Evolutionary conservation across 2,113 vertebrate genomes (phyloP).

Genomic region (Empidonax alnorum): DNA sequence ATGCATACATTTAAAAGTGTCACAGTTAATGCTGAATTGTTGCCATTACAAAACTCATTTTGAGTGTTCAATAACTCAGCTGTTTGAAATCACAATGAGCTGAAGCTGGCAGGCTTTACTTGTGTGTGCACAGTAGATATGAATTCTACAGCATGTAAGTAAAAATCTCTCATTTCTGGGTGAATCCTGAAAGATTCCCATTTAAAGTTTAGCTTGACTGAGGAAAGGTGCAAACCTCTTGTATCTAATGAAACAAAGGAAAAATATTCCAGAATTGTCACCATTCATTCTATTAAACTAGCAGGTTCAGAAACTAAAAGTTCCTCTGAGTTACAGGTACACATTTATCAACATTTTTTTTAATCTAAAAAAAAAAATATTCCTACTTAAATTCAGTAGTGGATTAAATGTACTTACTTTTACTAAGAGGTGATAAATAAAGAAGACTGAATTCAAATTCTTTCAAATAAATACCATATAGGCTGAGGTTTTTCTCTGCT

Average conservation of each 20-base stretch:
- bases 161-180: neutral
- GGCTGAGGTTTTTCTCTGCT: neutral
- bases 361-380: neutral
- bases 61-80: conserved; percentile 28
- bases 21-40: conserved; percentile 2
- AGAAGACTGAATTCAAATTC: neutral
- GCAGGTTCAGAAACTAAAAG: neutral
- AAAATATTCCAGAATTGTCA: neutral
- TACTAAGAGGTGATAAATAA: neutral
- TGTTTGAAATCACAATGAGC: conserved; percentile 40
- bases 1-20: neutral
- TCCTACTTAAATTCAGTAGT: neutral
- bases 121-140: neutral
- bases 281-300: neutral
- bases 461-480: neutral
- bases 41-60: conserved; percentile 34
- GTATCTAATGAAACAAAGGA: neutral
- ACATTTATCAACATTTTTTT: neutral
- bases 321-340: neutral
- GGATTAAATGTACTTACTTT: neutral
- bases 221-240: neutral
- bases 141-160: neutral
- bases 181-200: neutral
- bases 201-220: neutral
- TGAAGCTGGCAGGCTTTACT: conserved; percentile 6